Evolutionary conservation across 2,888 invertebrate genomes (phyloP).

Genomic region (Lacanobia wlatinum): DNA sequence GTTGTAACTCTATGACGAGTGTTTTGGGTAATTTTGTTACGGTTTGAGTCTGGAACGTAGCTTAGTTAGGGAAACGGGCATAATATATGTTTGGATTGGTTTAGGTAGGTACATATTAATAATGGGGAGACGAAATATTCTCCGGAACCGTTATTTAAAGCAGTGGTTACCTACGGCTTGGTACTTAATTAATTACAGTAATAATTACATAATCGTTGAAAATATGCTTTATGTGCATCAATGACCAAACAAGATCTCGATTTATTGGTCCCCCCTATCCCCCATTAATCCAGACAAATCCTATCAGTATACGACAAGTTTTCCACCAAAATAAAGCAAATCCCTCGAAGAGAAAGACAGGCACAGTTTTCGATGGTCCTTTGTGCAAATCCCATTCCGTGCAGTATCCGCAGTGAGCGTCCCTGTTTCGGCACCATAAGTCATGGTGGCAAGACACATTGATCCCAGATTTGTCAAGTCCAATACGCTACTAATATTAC

Average conservation of each 20-base stretch:
- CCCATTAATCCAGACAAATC: conserved; percentile 13
- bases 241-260: neutral
- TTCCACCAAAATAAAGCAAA: conserved; percentile 37
- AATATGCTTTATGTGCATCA: neutral
- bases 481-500: conserved; percentile 57
- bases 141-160: too few relatives aligned
- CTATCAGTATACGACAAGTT: conserved; percentile 23
- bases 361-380: conserved; percentile 49
- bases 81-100: neutral
- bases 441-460: conserved; percentile 58
- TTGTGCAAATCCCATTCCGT: conserved; percentile 52
- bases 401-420: conserved; percentile 38
- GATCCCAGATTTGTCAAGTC: conserved; percentile 58
- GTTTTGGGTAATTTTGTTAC: conserved; percentile 18
- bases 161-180: neutral
- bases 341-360: conserved; percentile 39
- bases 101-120: too few relatives aligned
- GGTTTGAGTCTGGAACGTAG: neutral
- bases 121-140: neutral
- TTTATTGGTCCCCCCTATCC: neutral
- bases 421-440: conserved; percentile 54
- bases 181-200: neutral
- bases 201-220: neutral
- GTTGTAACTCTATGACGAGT: conserved; percentile 28
- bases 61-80: neutral